Conservation (phyloP, 2,113 vertebrate species). For the Antechinus stuartii region DNA sequence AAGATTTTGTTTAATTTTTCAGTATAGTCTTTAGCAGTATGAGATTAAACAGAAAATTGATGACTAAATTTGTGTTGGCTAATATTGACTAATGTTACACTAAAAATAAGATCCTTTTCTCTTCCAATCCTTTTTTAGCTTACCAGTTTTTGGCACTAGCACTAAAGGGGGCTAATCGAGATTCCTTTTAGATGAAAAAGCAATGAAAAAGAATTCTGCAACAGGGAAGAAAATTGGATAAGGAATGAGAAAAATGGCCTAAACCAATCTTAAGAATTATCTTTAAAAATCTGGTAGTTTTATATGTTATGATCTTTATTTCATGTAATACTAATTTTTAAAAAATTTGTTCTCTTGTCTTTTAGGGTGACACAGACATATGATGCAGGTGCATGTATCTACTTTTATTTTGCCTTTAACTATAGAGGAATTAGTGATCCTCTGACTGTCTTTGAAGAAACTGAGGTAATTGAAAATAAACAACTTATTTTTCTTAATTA, state of each 20-base stretch:
- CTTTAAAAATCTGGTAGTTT: slow-evolving; percentile 60
- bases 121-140: background rate
- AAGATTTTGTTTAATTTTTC: slow-evolving; percentile 21
- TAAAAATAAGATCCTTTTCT: background rate
- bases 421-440: slow-evolving; percentile 98
- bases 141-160: background rate
- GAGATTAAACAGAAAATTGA: background rate
- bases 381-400: slow-evolving; percentile 96
- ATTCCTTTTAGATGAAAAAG: slow-evolving; percentile 24
- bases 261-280: slow-evolving; percentile 48
- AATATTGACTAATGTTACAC: slow-evolving; percentile 32
- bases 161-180: background rate
- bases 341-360: slow-evolving; percentile 60
- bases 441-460: slow-evolving; percentile 94
- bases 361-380: slow-evolving; percentile 98
- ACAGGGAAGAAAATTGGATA: background rate
- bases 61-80: background rate
- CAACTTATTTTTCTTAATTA: slow-evolving; percentile 34
- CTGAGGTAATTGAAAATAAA: slow-evolving; percentile 90
- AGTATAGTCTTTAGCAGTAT: slow-evolving; percentile 5
- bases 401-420: slow-evolving; percentile 99
- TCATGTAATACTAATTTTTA: slow-evolving; percentile 67
- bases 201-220: background rate
- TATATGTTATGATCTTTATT: slow-evolving; percentile 71
- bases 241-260: slow-evolving; percentile 29